Percentiles rank a stretch among this genome's conserved stretches.
phyloP scores from a whole-genome alignment of 2,113 vertebrate species.

The Tragelaphus scriptus region DNA sequence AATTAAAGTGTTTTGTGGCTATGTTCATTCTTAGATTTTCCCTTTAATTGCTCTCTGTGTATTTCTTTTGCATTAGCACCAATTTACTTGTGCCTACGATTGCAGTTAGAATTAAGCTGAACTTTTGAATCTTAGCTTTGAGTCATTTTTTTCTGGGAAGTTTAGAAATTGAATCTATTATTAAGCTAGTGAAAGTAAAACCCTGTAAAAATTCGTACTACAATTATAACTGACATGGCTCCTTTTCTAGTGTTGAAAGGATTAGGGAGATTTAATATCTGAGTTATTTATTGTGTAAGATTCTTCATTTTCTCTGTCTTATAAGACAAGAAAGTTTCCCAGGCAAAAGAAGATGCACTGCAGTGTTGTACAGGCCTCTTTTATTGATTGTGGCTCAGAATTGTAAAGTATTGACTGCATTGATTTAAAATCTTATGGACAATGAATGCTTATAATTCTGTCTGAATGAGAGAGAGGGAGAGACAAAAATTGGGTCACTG shows the following conservation, averaged over 20 bases:
- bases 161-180: constrained; percentile 25
- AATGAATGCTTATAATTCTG: constrained; percentile 11
- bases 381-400: not conserved
- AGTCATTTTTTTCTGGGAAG: not conserved
- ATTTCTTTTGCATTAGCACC: constrained; percentile 44
- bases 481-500: not conserved
- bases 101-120: not conserved
- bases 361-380: not conserved
- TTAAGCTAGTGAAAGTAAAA: constrained; percentile 32
- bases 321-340: constrained; percentile 11
- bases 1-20: constrained; percentile 26
- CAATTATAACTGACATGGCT: constrained; percentile 14
- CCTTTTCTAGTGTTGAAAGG: constrained; percentile 19
- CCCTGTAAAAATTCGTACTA: constrained; percentile 13
- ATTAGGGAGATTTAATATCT: constrained; percentile 26
- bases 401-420: not conserved
- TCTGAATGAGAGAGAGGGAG: not conserved
- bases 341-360: not conserved
- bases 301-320: constrained; percentile 16
- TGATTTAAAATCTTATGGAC: not conserved
- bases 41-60: constrained; percentile 37
- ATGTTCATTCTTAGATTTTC: constrained; percentile 28
- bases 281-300: constrained; percentile 18
- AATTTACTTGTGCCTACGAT: constrained; percentile 25
- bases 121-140: constrained; percentile 11